Evolutionary conservation across 1,140 invertebrate species (phyloP), one percentile per base, ranked within the genome.

Genomic region (Spodoptera litura): DNA sequence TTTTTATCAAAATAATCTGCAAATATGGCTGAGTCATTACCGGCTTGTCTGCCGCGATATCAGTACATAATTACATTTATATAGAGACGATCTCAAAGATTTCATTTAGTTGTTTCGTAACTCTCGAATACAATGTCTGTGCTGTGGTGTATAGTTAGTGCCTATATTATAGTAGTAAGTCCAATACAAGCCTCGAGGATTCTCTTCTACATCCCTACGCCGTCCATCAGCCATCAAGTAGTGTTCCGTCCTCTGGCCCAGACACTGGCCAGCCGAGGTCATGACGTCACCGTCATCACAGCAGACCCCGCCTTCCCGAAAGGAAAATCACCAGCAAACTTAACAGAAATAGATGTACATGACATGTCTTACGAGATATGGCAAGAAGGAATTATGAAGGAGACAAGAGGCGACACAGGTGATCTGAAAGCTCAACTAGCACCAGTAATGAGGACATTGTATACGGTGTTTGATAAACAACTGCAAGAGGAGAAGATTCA

Each of bases 151-250:
- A 44, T 44, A 44, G 38, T 44, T 44, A 44, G 38, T 44, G 12
- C n/a, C 38, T 38, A 38, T 9, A 44, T 38, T 85, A 73, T 86
- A 81, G 86, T 88, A 73, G 79, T 77, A 68, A 74, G 52, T 52
- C 15, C 49, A 11, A 20, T 25, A 53, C 49, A 62, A 73, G 59
- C 70, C n/a, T 59, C 68, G 10, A 72, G 27, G 35, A 72, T 72
- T 3, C 44, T 72, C n/a, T 25, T 53, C n/a, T 44, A 49, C 13
- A 12, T 72, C 52, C 68, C 68, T 25, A 55, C 68, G 10, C 68
- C 64, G 25, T 77, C 62, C 27, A 68, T 62, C 31, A 77, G 75
- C 38, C 52, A 77, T 53, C 72, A 51, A 51, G 58, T 66, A 44
- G 62, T 77, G 51, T 77, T 58, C 27, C 15, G 62, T 35, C 68